Percentiles rank a stretch among this genome's conserved stretches.
Evolutionary conservation across 2,113 vertebrate genomes (phyloP).

Genomic region (Scolopax mira): DNA sequence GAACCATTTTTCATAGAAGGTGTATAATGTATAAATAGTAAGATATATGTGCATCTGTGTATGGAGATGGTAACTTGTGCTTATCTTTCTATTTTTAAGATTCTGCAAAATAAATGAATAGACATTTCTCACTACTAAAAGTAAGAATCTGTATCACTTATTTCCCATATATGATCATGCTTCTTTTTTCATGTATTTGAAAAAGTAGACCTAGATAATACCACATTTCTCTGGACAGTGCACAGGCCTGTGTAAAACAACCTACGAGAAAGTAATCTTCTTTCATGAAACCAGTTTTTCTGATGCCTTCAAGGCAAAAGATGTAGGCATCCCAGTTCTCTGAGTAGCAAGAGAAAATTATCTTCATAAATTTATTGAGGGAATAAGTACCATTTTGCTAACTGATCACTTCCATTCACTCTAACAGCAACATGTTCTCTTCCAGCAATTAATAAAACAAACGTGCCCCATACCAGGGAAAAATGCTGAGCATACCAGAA

Average conservation of each 20-base stretch:
- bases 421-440: not conserved
- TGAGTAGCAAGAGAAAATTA: not conserved
- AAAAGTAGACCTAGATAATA: not conserved
- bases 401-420: not conserved
- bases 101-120: not conserved
- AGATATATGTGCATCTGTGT: not conserved
- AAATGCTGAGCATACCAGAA: conserved; percentile 10
- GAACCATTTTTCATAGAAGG: not conserved
- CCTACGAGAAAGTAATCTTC: not conserved
- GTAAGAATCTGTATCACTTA: not conserved
- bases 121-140: not conserved
- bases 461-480: not conserved
- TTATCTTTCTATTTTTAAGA: not conserved
- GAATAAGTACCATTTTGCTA: conserved; percentile 1
- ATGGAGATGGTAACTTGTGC: not conserved
- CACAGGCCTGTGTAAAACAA: not conserved
- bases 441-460: conserved; percentile 27
- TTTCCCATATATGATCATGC: not conserved
- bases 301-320: conserved; percentile 11
- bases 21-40: not conserved
- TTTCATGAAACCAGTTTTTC: not conserved
- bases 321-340: not conserved
- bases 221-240: not conserved
- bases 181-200: not conserved
- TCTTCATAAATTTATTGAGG: not conserved